Conservation (phyloP, 2,888 invertebrate species). For the Erebia palarica region DNA sequence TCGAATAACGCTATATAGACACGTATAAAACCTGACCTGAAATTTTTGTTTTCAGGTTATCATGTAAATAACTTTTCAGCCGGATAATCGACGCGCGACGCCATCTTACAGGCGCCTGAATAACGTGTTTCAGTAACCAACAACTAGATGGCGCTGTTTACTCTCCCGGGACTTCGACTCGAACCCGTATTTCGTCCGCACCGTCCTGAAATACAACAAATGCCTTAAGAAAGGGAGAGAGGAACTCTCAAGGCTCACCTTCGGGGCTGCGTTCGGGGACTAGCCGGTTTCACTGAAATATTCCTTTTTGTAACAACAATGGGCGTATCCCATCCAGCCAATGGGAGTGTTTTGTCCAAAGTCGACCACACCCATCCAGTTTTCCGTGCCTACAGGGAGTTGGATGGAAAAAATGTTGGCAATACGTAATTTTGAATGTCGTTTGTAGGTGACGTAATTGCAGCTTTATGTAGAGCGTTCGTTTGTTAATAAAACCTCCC, state of each 20-base stretch:
- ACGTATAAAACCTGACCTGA: not conserved
- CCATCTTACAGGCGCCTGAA: conserved; percentile 61
- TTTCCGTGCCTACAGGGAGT: conserved; percentile 80
- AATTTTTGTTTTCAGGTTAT: too few relatives aligned
- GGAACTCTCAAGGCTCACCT: conserved; percentile 76
- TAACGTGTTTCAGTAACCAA: conserved; percentile 50
- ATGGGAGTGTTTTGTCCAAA: conserved; percentile 63
- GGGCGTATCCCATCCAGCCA: conserved; percentile 69
- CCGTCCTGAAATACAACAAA: conserved; percentile 73
- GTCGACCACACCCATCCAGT: conserved; percentile 72
- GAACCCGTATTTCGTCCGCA: conserved; percentile 67
- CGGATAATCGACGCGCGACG: conserved; percentile 63
- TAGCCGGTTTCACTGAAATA: conserved; percentile 50
- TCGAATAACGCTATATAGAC: not conserved
- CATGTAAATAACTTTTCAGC: conserved; percentile 31
- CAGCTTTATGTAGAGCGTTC: conserved; percentile 62
- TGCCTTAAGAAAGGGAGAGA: conserved; percentile 76
- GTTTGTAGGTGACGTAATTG: conserved; percentile 74
- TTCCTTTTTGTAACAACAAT: conserved; percentile 69
- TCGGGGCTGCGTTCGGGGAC: conserved; percentile 58
- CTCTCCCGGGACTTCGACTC: conserved; percentile 59
- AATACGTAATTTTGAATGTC: conserved; percentile 77
- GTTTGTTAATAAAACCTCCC: conserved; percentile 47
- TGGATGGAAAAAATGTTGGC: conserved; percentile 73
- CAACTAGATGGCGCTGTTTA: conserved; percentile 60